Evolutionary conservation across 2,797 vertebrate species (phyloP).

Genomic region (Strix occidentalis): DNA sequence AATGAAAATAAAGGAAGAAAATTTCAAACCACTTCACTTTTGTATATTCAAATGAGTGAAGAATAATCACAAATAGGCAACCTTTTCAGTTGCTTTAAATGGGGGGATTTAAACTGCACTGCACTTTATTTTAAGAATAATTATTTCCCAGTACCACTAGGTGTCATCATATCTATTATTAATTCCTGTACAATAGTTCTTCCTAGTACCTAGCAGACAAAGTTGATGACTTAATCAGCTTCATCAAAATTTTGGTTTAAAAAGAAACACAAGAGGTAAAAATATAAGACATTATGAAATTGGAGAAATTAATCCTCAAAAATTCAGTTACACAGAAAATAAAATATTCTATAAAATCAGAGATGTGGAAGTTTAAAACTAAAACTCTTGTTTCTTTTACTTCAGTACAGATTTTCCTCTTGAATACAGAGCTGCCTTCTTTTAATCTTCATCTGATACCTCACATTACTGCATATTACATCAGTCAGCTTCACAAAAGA

Average conservation of each 20-base stretch:
- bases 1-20: not conserved
- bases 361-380: not conserved
- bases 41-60: not conserved
- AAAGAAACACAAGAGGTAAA: not conserved
- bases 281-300: not conserved
- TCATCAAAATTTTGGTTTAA: slow-evolving; percentile 9
- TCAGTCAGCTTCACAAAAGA: not conserved
- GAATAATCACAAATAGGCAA: not conserved
- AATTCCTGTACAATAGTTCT: not conserved
- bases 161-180: slow-evolving; percentile 72
- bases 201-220: not conserved
- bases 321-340: not conserved
- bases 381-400: not conserved
- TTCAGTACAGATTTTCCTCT: not conserved
- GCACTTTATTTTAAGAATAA: not conserved
- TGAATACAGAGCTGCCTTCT: not conserved
- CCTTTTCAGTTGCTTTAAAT: not conserved
- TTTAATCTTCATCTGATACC: not conserved
- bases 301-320: not conserved
- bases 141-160: slow-evolving; percentile 70
- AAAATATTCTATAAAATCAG: not conserved
- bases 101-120: not conserved
- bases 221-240: slow-evolving; percentile 40
- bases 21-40: not conserved
- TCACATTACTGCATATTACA: not conserved